These are phyloP conservation scores for roundworm (Caenorhabditis elegans) DNA, from an alignment of 1,140 invertebrate species.

Conservation along the genomic window DNA sequence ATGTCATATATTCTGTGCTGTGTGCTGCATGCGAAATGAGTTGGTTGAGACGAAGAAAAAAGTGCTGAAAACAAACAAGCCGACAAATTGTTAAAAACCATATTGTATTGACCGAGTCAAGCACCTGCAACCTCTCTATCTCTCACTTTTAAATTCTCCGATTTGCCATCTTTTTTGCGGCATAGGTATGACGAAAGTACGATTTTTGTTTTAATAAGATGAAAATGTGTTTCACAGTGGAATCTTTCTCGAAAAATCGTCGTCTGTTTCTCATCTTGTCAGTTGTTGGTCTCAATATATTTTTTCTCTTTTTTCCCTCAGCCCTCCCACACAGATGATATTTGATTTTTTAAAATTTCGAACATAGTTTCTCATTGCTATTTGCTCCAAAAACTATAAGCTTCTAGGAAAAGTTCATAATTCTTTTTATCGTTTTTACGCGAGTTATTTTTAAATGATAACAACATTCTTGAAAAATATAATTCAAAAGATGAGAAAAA, in stretches of 20 bases:
- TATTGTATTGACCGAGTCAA: slow-evolving; percentile 9
- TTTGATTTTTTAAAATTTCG: background rate
- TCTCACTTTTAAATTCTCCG: background rate
- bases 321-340: background rate
- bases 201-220: too few relatives aligned
- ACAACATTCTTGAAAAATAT: too few relatives aligned
- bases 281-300: background rate
- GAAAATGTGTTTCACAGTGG: background rate
- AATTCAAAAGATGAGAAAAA: too few relatives aligned
- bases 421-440: too few relatives aligned
- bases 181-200: background rate
- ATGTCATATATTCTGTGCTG: background rate
- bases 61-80: background rate
- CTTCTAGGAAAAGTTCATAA: too few relatives aligned
- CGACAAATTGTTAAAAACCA: background rate
- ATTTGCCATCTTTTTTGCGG: slow-evolving; percentile 11
- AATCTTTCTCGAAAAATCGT: background rate
- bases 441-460: too few relatives aligned
- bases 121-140: background rate
- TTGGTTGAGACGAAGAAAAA: background rate
- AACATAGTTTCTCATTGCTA: background rate
- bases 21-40: slow-evolving; percentile 12
- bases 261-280: background rate
- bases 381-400: too few relatives aligned
- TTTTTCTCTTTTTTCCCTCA: background rate